These are phyloP conservation scores for Venustaconcha ellipsiformis DNA, from an alignment of 1,140 invertebrate species.

Conservation along the genomic window DNA sequence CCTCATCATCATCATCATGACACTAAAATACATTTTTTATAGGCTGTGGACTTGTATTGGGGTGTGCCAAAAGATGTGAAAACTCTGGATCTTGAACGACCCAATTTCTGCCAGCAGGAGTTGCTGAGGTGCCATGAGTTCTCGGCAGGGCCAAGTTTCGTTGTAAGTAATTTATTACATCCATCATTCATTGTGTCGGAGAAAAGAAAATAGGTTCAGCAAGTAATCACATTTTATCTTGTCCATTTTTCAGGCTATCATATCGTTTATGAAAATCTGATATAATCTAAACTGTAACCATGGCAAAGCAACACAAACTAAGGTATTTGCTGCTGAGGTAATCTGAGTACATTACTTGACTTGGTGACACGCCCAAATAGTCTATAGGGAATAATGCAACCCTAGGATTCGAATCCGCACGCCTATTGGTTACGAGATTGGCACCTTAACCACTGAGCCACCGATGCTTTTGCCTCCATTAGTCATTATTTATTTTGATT, in stretches of 20 bases:
- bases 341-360: no score
- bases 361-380: no score
- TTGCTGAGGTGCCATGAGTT: slow-evolving; percentile 95
- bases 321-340: not conserved
- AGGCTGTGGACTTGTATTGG: slow-evolving; percentile 99
- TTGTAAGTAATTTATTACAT: slow-evolving; percentile 73
- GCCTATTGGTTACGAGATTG: not conserved
- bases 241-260: not conserved
- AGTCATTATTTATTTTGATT: no score
- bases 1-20: not conserved
- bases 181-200: not conserved
- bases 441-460: no score
- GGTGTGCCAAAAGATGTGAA: slow-evolving; percentile 83
- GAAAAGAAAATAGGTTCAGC: not conserved
- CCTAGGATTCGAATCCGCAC: not conserved
- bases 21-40: slow-evolving; percentile 20
- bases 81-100: slow-evolving; percentile 96
- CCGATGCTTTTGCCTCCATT: no score
- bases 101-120: slow-evolving; percentile 95
- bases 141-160: slow-evolving; percentile 97
- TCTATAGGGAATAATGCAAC: no score
- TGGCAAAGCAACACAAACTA: no score
- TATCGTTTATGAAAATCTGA: no score
- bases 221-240: not conserved
- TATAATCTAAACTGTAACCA: no score